Percentiles rank a stretch among this genome's conserved stretches.
These are phyloP conservation scores for Eurystomus glaucurus DNA, from an alignment of 2,797 vertebrate species.

Conservation along the genomic window DNA sequence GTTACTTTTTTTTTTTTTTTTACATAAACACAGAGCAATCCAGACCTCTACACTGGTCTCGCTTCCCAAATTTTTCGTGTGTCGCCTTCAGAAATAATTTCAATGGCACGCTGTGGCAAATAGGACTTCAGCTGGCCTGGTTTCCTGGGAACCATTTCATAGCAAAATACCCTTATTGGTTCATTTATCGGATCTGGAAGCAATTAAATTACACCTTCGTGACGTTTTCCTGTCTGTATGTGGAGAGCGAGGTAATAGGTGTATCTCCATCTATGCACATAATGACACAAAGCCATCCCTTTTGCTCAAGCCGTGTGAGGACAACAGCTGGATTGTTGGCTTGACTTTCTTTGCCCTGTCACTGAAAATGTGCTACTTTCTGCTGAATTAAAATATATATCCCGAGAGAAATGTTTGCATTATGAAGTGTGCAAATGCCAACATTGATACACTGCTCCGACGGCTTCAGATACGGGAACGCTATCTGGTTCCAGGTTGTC, in stretches of 20 bases:
- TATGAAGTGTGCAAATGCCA: not conserved
- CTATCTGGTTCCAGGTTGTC: not conserved
- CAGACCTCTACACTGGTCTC: not conserved
- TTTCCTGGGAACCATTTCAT: not conserved
- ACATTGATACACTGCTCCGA: not conserved
- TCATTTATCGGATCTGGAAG: not conserved
- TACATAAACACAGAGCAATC: fast-evolving
- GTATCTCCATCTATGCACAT: not conserved
- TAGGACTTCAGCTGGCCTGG: not conserved
- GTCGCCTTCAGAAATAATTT: not conserved
- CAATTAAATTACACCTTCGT: not conserved
- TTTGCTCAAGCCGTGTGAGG: not conserved
- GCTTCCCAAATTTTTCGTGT: not conserved
- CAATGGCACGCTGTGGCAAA: not conserved
- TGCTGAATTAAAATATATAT: not conserved
- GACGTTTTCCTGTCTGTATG: not conserved
- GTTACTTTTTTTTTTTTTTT: not conserved
- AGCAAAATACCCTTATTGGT: not conserved
- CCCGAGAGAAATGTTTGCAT: not conserved
- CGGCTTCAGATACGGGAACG: not conserved
- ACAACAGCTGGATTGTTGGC: not conserved
- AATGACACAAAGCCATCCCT: not conserved
- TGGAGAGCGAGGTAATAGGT: not conserved
- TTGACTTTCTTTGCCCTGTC: not conserved
- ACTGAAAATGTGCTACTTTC: not conserved